These are phyloP conservation scores for Dermochelys coriacea DNA, from an alignment of 2,797 vertebrate genomes.

Conservation along the genomic window DNA sequence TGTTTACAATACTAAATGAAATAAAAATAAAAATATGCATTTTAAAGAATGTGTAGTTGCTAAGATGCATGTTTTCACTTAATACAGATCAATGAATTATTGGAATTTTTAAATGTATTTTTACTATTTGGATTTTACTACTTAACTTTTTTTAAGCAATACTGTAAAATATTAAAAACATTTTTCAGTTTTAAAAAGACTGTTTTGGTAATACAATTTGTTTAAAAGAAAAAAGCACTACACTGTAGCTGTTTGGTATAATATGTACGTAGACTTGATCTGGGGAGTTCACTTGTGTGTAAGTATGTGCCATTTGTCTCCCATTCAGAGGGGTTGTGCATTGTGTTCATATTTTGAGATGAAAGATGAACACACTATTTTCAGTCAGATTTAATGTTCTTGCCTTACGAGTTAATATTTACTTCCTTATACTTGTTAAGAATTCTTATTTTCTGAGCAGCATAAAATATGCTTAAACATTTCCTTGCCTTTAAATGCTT, in stretches of 20 bases:
- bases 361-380: neutral
- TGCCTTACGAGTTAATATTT: neutral
- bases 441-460: neutral
- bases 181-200: neutral
- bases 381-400: neutral
- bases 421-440: neutral
- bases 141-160: neutral
- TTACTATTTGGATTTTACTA: neutral
- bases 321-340: neutral
- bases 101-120: neutral
- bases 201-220: neutral
- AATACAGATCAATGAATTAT: neutral
- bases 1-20: accelerated
- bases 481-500: neutral
- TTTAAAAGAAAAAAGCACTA: neutral
- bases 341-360: neutral
- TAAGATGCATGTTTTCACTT: neutral
- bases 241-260: neutral
- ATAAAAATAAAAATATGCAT: accelerated
- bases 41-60: accelerated
- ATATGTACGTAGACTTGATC: no score
- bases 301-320: neutral
- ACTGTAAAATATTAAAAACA: neutral
- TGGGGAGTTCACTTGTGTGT: neutral
- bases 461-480: neutral